These are phyloP conservation scores for Ianthella basta DNA, from an alignment of 37 sponge, comb jelly and placozoan species.

Conservation along the genomic window DNA sequence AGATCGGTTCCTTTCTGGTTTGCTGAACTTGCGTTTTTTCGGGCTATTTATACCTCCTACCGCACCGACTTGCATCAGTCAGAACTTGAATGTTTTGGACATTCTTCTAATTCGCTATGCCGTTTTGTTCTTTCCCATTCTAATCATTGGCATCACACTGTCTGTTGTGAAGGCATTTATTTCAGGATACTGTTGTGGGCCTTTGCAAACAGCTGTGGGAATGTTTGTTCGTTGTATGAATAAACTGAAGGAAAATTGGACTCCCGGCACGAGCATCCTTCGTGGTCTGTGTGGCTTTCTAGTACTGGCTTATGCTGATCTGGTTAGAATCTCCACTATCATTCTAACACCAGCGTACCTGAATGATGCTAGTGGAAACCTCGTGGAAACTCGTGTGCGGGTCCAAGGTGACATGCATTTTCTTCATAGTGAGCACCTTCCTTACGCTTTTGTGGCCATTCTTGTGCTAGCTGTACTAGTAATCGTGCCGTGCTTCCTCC, in stretches of 20 bases:
- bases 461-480: neutral
- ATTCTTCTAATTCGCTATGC: neutral
- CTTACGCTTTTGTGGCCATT: slow-evolving; percentile 11
- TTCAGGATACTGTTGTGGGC: neutral
- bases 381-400: neutral
- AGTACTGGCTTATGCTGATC: slow-evolving; percentile 7
- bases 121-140: neutral
- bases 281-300: neutral
- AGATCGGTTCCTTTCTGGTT: neutral
- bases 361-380: neutral
- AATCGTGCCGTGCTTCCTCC: neutral
- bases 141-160: neutral
- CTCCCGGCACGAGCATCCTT: neutral
- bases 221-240: neutral
- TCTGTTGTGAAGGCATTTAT: neutral
- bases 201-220: neutral
- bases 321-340: neutral
- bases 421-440: neutral
- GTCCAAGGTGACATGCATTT: neutral
- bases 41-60: neutral
- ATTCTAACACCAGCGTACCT: slow-evolving; percentile 2
- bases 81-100: neutral
- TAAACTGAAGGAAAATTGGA: neutral
- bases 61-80: neutral
- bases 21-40: slow-evolving; percentile 7